Conservation (phyloP, 2,113 vertebrate genomes). For the Edolisoma coerulescens region DNA sequence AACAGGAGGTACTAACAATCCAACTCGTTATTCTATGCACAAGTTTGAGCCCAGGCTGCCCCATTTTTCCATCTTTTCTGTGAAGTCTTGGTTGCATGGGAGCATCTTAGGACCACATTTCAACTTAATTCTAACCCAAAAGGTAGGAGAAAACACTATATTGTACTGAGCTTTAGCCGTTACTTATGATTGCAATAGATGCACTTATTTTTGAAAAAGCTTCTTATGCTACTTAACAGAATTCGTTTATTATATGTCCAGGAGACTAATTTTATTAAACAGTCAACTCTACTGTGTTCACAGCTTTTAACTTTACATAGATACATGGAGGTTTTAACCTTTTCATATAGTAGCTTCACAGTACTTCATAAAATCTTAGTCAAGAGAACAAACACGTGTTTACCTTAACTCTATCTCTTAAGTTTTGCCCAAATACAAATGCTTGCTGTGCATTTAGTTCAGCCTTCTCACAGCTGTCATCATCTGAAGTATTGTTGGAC, state of each 20-base stretch:
- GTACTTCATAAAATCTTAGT: background rate
- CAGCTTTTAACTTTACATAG: background rate
- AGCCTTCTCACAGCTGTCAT: conserved; percentile 72
- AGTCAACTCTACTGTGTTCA: background rate
- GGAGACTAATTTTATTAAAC: background rate
- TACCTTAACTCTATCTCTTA: conserved; percentile 97
- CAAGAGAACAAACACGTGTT: background rate
- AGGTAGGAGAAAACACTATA: background rate
- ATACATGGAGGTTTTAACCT: background rate
- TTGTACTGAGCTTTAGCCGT: background rate
- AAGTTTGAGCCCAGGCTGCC: background rate
- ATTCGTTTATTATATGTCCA: background rate
- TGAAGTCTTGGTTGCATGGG: background rate
- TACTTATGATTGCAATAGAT: background rate
- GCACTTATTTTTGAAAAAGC: background rate
- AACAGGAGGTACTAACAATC: background rate
- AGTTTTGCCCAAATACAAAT: conserved; percentile 96
- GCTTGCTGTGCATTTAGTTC: conserved; percentile 79
- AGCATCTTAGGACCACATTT: background rate
- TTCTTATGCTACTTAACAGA: background rate
- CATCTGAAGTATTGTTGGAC: conserved; percentile 54
- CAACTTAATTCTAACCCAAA: background rate
- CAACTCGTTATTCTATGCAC: background rate
- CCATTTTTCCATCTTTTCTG: background rate
- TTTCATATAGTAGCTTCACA: background rate